Evolutionary conservation across 2,888 invertebrate species (phyloP).

Genomic region (Bombyx huttoni): DNA sequence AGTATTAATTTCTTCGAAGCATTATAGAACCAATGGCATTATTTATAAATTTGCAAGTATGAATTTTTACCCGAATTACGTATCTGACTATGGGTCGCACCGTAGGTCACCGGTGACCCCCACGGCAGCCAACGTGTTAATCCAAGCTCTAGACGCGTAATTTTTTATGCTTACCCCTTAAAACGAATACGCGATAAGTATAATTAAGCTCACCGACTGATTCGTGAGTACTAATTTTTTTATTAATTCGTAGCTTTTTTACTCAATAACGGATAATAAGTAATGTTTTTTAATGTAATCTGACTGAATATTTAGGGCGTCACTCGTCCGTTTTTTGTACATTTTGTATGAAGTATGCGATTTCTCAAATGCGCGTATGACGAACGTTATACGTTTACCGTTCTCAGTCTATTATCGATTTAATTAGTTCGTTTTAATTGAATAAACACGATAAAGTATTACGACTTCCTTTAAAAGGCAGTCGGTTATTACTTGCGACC

Average conservation of each 20-base stretch:
- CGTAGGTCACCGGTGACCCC: too few relatives aligned
- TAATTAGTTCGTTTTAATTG: slow-evolving; percentile 7
- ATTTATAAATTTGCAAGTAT: too few relatives aligned
- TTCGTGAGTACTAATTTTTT: slow-evolving; percentile 34
- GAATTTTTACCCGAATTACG: too few relatives aligned
- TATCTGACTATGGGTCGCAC: too few relatives aligned
- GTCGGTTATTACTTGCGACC: slow-evolving; percentile 24
- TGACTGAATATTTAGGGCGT: slow-evolving; percentile 45
- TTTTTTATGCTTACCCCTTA: slow-evolving; percentile 35
- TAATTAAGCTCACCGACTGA: slow-evolving; percentile 48
- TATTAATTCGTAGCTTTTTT: slow-evolving; percentile 58
- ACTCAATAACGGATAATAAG: slow-evolving; percentile 30
- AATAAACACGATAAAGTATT: slow-evolving; percentile 8
- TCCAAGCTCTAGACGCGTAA: slow-evolving; percentile 26
- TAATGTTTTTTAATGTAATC: slow-evolving; percentile 40
- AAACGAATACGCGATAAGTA: slow-evolving; percentile 50
- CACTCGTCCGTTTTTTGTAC: slow-evolving; percentile 36
- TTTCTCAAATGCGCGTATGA: slow-evolving; percentile 23
- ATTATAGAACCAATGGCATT: too few relatives aligned
- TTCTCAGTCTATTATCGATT: slow-evolving; percentile 12
- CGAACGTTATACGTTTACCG: slow-evolving; percentile 19
- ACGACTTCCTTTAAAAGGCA: slow-evolving; percentile 44
- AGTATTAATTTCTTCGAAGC: too few relatives aligned
- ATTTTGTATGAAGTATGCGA: slow-evolving; percentile 33
- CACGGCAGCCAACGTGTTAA: too few relatives aligned